Evolutionary conservation across 2,888 invertebrate genomes (phyloP), one percentile per base, ranked within the genome.

Genomic region (Tenthredo livida): DNA sequence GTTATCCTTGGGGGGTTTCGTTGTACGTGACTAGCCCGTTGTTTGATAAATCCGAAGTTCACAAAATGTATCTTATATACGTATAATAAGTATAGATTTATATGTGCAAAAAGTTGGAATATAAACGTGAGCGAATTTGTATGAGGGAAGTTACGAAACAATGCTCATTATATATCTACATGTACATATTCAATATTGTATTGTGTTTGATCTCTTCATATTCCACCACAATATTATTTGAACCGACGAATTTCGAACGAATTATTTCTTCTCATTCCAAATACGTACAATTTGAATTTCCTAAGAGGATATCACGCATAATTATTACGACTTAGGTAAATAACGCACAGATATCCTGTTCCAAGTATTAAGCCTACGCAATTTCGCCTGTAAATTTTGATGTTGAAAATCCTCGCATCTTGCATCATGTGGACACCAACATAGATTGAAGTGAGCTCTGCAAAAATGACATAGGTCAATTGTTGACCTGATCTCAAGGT

Each of bases 21-120:
- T 29, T 33, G 29, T 29, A 73, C 72, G 72, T 73, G 72, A 43
- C 72, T 40, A 17, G 67, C 33, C 17, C 33, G 67, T 67, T 67
- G 33, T 67, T 67, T 33, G 6, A 15, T 17, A 67, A 67, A 67
- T 67, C 33, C 67, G 17, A 67, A 67, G 33, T 67, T 33, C 17
- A 33, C 67, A 33, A 67, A 67, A 61, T 61, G 10, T 61, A 54
- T 17, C 17, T 61, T 25, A 25, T 61, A 61, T 9, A 50, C 2
- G 2, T 29, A 29, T 29, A 0, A 21, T 61, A 17, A n/a, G 37
- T 40, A 72, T n/a, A 40, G 21, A n/a, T 21, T 21, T 43, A 73
- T 9, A 21, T 43, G 15, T 21, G 21, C 25, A 6, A 1, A 25
- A 73, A 25, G 17, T 73, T 43, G 10, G n/a, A 40, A 9, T 43